phyloP scores from a whole-genome alignment of 2,113 vertebrate genomes.

The Pao palembangensis region DNA sequence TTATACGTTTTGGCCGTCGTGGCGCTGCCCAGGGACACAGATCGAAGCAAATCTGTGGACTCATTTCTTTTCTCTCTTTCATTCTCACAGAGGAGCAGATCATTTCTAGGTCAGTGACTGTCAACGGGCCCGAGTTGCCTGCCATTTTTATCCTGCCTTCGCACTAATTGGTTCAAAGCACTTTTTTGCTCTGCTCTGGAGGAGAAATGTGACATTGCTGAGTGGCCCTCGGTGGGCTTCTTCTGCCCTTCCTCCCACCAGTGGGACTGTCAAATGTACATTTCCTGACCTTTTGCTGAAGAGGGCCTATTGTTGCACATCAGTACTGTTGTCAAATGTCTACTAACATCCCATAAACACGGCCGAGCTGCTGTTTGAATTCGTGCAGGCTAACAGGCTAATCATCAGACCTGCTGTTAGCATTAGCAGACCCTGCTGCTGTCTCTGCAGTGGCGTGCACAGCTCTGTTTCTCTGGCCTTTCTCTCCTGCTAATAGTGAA shows the following conservation, averaged over 20 bases:
- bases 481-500: constrained; percentile 41
- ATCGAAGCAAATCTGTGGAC: constrained; percentile 38
- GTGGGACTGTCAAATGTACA: neutral
- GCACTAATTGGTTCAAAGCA: constrained; percentile 59
- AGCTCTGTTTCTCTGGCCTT: constrained; percentile 16
- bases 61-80: constrained; percentile 41
- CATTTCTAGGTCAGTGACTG: constrained; percentile 68
- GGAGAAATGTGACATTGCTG: constrained; percentile 34
- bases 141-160: constrained; percentile 63
- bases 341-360: constrained; percentile 18
- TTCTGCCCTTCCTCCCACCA: neutral
- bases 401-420: constrained; percentile 31
- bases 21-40: constrained; percentile 4
- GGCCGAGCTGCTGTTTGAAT: constrained; percentile 4
- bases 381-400: constrained; percentile 6
- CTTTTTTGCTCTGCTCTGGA: constrained; percentile 43
- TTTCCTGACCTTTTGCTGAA: constrained; percentile 11
- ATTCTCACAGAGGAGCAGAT: constrained; percentile 50
- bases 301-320: constrained; percentile 7
- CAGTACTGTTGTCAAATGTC: constrained; percentile 14
- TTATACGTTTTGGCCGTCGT: constrained; percentile 33
- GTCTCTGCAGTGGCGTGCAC: constrained; percentile 4
- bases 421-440: constrained; percentile 23
- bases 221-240: constrained; percentile 19
- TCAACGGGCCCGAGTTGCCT: constrained; percentile 61